phyloP scores from a whole-genome alignment of 2,888 invertebrate genomes.

The Syritta pipiens region DNA sequence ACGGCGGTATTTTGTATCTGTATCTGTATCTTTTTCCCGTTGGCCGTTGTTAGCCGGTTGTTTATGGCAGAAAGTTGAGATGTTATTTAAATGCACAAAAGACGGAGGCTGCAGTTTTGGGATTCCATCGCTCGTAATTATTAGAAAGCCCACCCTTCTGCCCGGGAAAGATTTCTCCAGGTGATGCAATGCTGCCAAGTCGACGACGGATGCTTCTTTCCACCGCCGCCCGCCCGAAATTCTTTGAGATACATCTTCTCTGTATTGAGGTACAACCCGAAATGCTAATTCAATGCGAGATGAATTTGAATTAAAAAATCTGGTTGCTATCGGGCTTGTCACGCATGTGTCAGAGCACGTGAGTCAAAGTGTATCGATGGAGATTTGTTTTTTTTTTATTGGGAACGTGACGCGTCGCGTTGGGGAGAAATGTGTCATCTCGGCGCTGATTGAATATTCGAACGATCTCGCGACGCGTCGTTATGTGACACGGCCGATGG shows the following conservation, averaged over 20 bases:
- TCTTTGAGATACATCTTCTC: too few relatives aligned
- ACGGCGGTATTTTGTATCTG: slow-evolving; percentile 14
- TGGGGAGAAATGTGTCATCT: slow-evolving; percentile 28
- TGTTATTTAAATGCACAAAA: slow-evolving; percentile 37
- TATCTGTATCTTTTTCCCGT: slow-evolving; percentile 36
- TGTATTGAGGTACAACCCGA: too few relatives aligned
- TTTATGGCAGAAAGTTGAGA: slow-evolving; percentile 56
- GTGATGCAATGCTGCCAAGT: slow-evolving; percentile 35
- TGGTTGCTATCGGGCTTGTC: too few relatives aligned
- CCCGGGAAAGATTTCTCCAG: slow-evolving; percentile 27
- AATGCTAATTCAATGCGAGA: too few relatives aligned
- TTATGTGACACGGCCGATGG: not conserved
- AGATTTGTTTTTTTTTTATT: too few relatives aligned
- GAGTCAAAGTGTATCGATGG: not conserved
- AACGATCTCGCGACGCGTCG: not conserved
- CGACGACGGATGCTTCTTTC: too few relatives aligned
- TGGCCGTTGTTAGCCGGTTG: slow-evolving; percentile 4
- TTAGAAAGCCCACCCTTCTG: slow-evolving; percentile 64
- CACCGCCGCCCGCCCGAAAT: too few relatives aligned
- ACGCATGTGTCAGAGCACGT: not conserved
- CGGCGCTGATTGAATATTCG: slow-evolving; percentile 17
- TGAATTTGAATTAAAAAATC: too few relatives aligned
- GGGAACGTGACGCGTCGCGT: not conserved
- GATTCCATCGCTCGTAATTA: slow-evolving; percentile 25
- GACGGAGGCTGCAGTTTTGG: slow-evolving; percentile 20